A percentile compares a stretch with the other conserved stretches of the same genome.
Conservation (phyloP, 2,888 invertebrate species). For the Leptinotarsa rubiginosa region DNA sequence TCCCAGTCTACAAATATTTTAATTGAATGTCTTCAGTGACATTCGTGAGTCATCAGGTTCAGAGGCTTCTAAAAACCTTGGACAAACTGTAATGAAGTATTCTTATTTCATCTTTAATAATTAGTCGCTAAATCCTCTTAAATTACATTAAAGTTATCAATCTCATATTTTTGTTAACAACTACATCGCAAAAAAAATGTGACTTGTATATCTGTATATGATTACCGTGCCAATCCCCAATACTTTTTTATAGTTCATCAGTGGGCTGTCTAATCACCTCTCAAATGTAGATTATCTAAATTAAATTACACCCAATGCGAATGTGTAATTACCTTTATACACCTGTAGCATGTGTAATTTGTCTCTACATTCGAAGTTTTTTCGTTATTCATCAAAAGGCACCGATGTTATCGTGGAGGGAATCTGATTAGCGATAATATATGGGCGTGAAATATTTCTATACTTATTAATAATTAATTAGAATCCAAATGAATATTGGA, state of each 20-base stretch:
- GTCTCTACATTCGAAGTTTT: constrained; percentile 11
- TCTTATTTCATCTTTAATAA: too few species aligned
- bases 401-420: constrained; percentile 20
- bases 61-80: too few species aligned
- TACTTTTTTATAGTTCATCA: neutral
- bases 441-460: constrained; percentile 24
- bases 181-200: neutral
- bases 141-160: too few species aligned
- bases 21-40: too few species aligned
- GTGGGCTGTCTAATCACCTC: constrained; percentile 9
- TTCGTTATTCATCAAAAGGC: neutral
- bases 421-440: constrained; percentile 24
- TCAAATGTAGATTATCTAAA: constrained; percentile 17
- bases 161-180: neutral
- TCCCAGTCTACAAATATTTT: too few species aligned
- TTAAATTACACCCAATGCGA: constrained; percentile 16
- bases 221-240: neutral
- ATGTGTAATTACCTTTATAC: constrained; percentile 24
- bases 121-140: too few species aligned
- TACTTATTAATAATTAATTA: constrained; percentile 15
- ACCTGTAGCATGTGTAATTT: constrained; percentile 25
- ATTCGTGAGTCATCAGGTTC: too few species aligned
- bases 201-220: neutral
- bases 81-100: too few species aligned
- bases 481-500: neutral